phyloP scores from a whole-genome alignment of 2,113 vertebrate genomes.

The Apus apus region DNA sequence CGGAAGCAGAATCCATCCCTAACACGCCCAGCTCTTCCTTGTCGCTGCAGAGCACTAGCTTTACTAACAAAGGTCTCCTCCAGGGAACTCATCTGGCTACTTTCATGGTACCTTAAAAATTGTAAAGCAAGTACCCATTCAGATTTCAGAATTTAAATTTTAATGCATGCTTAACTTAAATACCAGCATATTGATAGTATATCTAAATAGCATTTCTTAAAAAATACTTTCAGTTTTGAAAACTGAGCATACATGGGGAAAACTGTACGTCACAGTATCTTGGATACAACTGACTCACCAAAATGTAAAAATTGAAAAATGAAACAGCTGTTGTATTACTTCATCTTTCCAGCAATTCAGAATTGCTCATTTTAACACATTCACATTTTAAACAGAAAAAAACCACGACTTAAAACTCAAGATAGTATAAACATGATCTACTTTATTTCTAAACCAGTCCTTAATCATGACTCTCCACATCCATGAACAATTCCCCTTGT shows the following conservation, averaged over 20 bases:
- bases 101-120: conserved; percentile 90
- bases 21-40: conserved; percentile 94
- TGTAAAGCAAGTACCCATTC: background rate
- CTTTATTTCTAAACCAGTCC: background rate
- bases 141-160: background rate
- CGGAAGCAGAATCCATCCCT: conserved; percentile 93
- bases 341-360: background rate
- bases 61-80: conserved; percentile 97
- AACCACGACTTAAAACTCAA: background rate
- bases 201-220: background rate
- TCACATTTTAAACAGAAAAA: background rate
- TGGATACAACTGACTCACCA: background rate
- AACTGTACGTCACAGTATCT: background rate
- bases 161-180: background rate
- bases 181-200: background rate
- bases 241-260: background rate
- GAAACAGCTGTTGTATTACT: background rate
- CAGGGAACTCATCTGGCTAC: conserved; percentile 98
- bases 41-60: conserved; percentile 95
- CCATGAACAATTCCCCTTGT: background rate
- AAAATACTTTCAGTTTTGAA: background rate
- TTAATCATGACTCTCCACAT: background rate
- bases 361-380: background rate
- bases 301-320: background rate
- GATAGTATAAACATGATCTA: background rate